Conservation (phyloP, 2,888 invertebrate species). For the Sesamia inferens region DNA sequence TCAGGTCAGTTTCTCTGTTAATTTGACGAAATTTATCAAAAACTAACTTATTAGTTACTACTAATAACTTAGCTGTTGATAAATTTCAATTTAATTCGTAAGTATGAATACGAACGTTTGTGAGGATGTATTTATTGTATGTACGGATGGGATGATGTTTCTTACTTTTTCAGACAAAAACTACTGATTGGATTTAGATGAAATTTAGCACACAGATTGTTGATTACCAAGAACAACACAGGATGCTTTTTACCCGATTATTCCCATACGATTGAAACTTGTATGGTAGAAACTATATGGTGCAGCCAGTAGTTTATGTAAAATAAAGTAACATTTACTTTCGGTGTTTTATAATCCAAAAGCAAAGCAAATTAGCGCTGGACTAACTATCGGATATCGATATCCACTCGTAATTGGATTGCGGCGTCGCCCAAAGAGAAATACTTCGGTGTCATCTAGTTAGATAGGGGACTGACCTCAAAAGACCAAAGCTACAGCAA, state of each 20-base stretch:
- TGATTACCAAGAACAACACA: too few relatives aligned
- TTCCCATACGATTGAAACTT: too few relatives aligned
- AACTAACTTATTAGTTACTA: neutral
- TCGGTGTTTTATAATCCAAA: conserved; percentile 24
- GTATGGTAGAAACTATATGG: too few relatives aligned
- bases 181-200: too few relatives aligned
- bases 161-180: too few relatives aligned
- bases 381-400: conserved; percentile 26
- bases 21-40: neutral
- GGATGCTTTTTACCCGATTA: too few relatives aligned
- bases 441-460: conserved; percentile 24
- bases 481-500: neutral
- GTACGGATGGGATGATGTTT: too few relatives aligned
- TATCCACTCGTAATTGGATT: conserved; percentile 27
- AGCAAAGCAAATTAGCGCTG: conserved; percentile 41
- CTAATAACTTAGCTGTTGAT: too few relatives aligned
- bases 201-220: too few relatives aligned
- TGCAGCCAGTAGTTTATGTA: neutral
- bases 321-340: neutral
- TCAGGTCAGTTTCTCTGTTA: neutral
- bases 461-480: conserved; percentile 12
- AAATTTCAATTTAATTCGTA: too few relatives aligned
- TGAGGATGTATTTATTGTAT: too few relatives aligned
- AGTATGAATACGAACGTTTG: too few relatives aligned
- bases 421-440: conserved; percentile 14